These are phyloP conservation scores for Hydrolagus colliei DNA, from an alignment of 2,797 vertebrate genomes.

Conservation along the genomic window DNA sequence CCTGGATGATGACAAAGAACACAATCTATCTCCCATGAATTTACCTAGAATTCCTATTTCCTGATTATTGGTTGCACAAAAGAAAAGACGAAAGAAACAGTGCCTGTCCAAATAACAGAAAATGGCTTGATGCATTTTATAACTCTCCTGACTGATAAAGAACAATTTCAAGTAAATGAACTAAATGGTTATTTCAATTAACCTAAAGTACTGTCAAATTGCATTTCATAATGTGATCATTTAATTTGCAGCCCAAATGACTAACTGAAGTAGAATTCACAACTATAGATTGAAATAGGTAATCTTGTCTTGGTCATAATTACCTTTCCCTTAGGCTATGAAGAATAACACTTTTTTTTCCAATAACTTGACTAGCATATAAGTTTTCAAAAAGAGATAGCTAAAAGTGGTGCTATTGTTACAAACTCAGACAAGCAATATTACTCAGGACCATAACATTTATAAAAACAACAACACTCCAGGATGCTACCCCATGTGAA, in stretches of 20 bases:
- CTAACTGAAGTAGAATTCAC: neutral
- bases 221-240: no score
- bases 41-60: neutral
- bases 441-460: no score
- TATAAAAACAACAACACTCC: no score
- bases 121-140: neutral
- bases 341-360: neutral
- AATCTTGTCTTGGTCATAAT: constrained; percentile 2
- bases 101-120: neutral
- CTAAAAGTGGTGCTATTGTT: no score
- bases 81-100: neutral
- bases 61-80: neutral
- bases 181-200: neutral
- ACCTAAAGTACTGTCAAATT: neutral
- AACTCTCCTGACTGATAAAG: neutral
- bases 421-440: no score
- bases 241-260: neutral
- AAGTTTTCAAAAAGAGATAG: no score
- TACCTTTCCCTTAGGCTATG: neutral
- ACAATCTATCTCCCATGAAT: neutral
- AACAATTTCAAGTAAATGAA: neutral
- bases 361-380: no score
- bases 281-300: neutral
- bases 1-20: neutral
- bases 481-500: no score